Base-by-base conservation (phyloP, 2,888 invertebrate species). In the Homarus gammarus region DNA sequence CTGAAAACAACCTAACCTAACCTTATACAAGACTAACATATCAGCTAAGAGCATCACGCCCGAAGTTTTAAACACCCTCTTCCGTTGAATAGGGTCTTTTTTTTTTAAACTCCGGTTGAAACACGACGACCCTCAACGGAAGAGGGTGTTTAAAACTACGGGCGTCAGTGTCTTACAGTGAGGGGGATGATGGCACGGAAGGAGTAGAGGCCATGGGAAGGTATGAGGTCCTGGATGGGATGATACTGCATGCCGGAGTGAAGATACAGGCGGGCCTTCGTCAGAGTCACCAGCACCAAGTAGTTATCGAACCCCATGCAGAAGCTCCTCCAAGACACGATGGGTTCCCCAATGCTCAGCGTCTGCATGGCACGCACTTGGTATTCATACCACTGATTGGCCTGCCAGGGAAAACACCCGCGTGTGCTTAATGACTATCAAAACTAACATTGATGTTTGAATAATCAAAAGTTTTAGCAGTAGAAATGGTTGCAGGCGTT, bases 141-240 rank as follows among this genome's bases (percentile, higher is more conserved):
- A n/a, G n/a, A n/a, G n/a, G n/a, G n/a, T n/a, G n/a, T n/a, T n/a
- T n/a, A n/a, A n/a, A n/a, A n/a, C n/a, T n/a, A n/a, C n/a, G n/a
- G n/a, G n/a, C n/a, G n/a, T n/a, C n/a, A 12, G 22, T 18, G 22
- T 56, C 86, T 79, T 78, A 86, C 86, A 56, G 0, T 70, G 31
- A 86, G n/a, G 5, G 86, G 86, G 1, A 86, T 38, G n/a, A 86
- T 33, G 70, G 78, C 87, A 10, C n/a, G 40, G 49, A 87, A 87
- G 38, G 40, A 33, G n/a, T 81, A 2, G 12, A 87, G 22, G 0
- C 64, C 72, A 18, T 40, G 51, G 22, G 22, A 27, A 2, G 82
- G 87, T 0, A 12, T 15, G 8, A 87, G 73, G 22, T 82, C 64
- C 49, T 82, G 81, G 2, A 72, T 36, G 18, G 40, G 18, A 0